Percentiles rank a stretch among this genome's conserved stretches.
Conservation (phyloP, 2,113 vertebrate species). For the Chamaea fasciata region DNA sequence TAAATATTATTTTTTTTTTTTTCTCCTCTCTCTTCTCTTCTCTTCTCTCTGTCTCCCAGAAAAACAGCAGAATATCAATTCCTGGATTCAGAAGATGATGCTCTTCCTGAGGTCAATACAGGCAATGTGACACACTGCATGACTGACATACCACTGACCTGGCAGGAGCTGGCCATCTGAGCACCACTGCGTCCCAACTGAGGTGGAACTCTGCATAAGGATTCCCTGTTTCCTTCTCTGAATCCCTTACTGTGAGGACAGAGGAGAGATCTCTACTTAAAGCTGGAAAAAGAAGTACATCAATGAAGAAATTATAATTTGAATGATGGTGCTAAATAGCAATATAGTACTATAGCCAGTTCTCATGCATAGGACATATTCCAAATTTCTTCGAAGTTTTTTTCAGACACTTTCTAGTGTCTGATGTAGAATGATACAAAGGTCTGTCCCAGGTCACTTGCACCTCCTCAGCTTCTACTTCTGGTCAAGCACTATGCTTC, state of each 20-base stretch:
- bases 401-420: background rate
- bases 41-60: background rate
- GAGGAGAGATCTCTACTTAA: conserved; percentile 61
- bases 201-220: conserved; percentile 63
- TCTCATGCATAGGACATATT: conserved; percentile 41
- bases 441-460: background rate
- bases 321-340: conserved; percentile 48
- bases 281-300: conserved; percentile 69
- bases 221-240: conserved; percentile 64
- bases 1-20: background rate
- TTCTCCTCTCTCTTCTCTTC: background rate
- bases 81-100: conserved; percentile 16
- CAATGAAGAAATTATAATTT: conserved; percentile 54
- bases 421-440: background rate
- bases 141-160: conserved; percentile 65
- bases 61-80: background rate
- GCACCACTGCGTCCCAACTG: conserved; percentile 53
- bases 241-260: conserved; percentile 64
- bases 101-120: conserved; percentile 53
- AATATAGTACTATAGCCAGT: conserved; percentile 23
- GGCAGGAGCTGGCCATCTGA: conserved; percentile 61
- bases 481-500: background rate
- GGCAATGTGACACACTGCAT: conserved; percentile 62
- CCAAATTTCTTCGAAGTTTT: background rate
- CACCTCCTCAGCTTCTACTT: background rate